Percentiles rank a stretch among this genome's conserved stretches.
Conservation (phyloP, 2,113 vertebrate species). For the Oenanthe melanoleuca region DNA sequence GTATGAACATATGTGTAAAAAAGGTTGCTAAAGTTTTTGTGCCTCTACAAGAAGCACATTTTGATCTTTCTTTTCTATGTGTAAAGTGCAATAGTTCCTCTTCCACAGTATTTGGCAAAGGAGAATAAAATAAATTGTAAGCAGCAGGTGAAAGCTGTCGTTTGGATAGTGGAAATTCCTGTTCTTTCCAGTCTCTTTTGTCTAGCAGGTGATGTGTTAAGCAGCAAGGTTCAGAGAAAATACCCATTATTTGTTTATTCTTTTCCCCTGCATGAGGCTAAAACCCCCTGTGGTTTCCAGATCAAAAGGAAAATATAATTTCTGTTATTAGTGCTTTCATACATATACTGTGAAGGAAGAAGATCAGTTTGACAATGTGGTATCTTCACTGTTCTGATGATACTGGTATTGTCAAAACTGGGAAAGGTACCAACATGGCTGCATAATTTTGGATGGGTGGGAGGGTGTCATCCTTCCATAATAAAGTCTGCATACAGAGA, state of each 20-base stretch:
- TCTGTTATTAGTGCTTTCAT: neutral
- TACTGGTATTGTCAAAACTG: neutral
- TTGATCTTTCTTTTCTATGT: neutral
- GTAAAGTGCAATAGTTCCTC: neutral
- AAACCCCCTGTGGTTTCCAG: constrained; percentile 42
- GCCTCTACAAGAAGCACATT: neutral
- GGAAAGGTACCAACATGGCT: neutral
- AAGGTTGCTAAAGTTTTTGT: neutral
- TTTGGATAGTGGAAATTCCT: neutral
- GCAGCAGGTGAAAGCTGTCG: neutral
- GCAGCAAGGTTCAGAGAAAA: neutral
- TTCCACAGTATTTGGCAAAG: neutral
- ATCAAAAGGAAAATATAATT: neutral
- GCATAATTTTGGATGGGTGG: neutral
- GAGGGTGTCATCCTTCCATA: neutral
- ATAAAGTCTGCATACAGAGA: too few species aligned
- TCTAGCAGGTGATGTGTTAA: neutral
- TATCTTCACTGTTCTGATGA: neutral
- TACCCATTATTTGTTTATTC: neutral
- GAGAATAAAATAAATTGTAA: neutral
- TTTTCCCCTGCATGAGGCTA: neutral
- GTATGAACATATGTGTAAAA: neutral
- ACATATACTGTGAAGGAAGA: neutral
- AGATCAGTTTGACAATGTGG: neutral
- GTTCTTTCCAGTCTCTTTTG: neutral